phyloP scores from a whole-genome alignment of 2,797 vertebrate species.

The Poeciliopsis paucimaculata region DNA sequence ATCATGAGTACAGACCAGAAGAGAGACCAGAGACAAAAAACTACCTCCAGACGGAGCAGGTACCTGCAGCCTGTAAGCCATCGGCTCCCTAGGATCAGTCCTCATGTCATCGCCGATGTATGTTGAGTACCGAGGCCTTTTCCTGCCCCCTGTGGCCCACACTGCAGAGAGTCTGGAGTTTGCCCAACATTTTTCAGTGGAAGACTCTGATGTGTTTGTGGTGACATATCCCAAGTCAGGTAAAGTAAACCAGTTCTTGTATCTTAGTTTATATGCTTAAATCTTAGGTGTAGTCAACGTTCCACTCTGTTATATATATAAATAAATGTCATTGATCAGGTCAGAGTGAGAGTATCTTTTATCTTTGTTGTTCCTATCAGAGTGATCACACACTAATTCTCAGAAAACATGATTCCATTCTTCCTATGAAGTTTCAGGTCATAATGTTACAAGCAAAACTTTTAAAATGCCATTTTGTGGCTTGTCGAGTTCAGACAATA shows the following conservation, averaged over 20 bases:
- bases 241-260: slow-evolving; percentile 28
- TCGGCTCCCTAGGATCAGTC: neutral
- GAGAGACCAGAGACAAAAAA: slow-evolving; percentile 2
- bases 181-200: slow-evolving; percentile 49
- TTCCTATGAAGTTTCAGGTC: neutral
- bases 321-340: neutral
- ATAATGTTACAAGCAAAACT: neutral
- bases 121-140: slow-evolving; percentile 59
- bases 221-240: slow-evolving; percentile 82
- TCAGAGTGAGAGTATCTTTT: neutral
- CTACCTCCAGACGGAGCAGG: neutral
- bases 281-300: neutral
- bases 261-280: neutral
- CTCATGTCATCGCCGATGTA: slow-evolving; percentile 54
- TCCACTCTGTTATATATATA: neutral
- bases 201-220: slow-evolving; percentile 71
- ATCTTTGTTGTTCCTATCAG: neutral
- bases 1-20: neutral
- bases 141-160: slow-evolving; percentile 57
- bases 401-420: neutral
- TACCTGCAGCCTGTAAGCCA: slow-evolving; percentile 1
- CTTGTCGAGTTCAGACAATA: neutral
- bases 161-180: slow-evolving; percentile 63
- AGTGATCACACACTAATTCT: neutral
- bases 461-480: neutral